Evolutionary conservation across 2,888 invertebrate species (phyloP), one percentile per base, ranked within the genome.

Genomic region (Acholoe squamosa): DNA sequence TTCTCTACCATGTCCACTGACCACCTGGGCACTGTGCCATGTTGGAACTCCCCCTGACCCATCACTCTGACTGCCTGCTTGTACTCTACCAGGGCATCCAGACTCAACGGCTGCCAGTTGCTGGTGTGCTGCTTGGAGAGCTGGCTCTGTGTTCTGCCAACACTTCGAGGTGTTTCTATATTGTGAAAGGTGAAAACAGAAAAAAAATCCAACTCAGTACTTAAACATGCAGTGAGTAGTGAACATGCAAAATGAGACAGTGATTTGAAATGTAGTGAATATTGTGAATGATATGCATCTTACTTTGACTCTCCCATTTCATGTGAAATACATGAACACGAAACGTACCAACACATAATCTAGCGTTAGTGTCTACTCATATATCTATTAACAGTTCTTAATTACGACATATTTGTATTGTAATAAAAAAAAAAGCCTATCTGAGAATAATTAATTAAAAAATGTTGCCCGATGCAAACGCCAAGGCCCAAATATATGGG

Each of bases 51-150:
- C 0, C 89, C 89, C 51, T 54, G 34, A 1, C 89, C 89, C 51
- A 76, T 12, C 16, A 31, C 89, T 14, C 28, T 33, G 3, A 76
- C 54, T 25, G 34, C n/a, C 51, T 71, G 51, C 77, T 89, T 89
- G 89, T 89, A 89, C 67, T 89, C 89, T 14, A 89, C 54, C 25
- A 89, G 89, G 7, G 89, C 89, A 25, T 34, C 31, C 3, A 89
- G 51, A 28, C 89, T 89, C n/a, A 89, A 77, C 19, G 89, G 89
- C 77, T 89, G 76, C 89, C 89, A 89, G 43, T n/a, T 16, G n/a
- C 28, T 16, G 16, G 56, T 43, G 31, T 19, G n/a, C 25, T 51
- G 61, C 22, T 34, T 25, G 61, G 89, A 67, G 19, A 56, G 67
- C 51, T 89, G n/a, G 56, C 89, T 89, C 61, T 89, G 67, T 7